Base-by-base conservation (phyloP, 2,113 vertebrate species). In the Tetraodon nigroviridis region DNA sequence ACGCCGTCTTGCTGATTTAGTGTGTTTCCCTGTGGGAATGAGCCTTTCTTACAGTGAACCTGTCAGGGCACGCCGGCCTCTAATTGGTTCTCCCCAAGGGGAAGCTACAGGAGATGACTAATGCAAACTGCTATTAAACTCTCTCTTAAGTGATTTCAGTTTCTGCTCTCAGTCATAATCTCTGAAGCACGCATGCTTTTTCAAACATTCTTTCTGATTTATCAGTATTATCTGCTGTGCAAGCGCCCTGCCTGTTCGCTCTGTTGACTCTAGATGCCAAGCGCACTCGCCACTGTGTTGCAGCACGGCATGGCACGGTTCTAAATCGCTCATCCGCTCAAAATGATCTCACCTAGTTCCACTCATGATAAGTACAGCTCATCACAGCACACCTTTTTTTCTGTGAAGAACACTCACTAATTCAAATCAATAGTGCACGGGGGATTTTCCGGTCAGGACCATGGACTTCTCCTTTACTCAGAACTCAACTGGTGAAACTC, bases 21-120 rank as follows among this genome's bases (percentile, higher is more conserved):
- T 46, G 61, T 45, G 37, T 40, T 55, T 67, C 77, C 76, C 70
- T 18, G 29, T 6, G 48, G 61, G 69, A 61, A 44, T 49, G 22
- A 24, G 11, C 41, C 61, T 61, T 72, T n/a, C 53, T 70, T 54
- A 41, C 32, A 12, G 32, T 12, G 32, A 11, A 67, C 89, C 45
- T 86, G 91, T 82, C 60, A 14, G 71, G 79, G 75, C 91, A 87
- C 80, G 90, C 74, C 74, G 66, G 69, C 48, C 58, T 75, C 53
- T 85, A 88, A 87, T 85, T 83, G 83, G 68, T 46, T 67, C 42
- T 73, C 80, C 71, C 79, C 0, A 3, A 46, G 75, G 79, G 77
- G 22, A 37, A 60, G 32, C 63, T 46, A 44, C 29, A 54, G 71
- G 67, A 83, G 70, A 75, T 72, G 47, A 71, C 68, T 76, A 53